Evolutionary conservation across 2,797 vertebrate genomes (phyloP).

Genomic region (Valencia hispanica): DNA sequence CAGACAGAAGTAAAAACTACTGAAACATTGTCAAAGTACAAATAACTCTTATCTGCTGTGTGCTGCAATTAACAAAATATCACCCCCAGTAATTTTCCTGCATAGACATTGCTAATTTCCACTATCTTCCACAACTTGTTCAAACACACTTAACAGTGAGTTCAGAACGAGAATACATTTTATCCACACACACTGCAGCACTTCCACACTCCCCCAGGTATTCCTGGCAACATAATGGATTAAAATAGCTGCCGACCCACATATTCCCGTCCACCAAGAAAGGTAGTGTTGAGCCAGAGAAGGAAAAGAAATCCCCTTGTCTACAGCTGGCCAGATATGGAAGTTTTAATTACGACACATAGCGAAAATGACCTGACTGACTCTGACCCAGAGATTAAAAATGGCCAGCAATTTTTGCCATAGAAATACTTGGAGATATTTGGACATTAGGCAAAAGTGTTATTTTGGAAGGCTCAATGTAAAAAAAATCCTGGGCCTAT

Average conservation of each 20-base stretch:
- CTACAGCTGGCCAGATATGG: constrained; percentile 40
- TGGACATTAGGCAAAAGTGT: background rate
- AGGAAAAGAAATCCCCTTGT: constrained; percentile 49
- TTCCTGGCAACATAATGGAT: constrained; percentile 77
- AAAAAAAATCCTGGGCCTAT: background rate
- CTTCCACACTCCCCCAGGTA: constrained; percentile 77
- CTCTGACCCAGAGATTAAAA: background rate
- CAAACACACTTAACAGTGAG: background rate
- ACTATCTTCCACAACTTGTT: background rate
- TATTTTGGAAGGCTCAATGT: background rate
- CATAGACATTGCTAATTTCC: background rate
- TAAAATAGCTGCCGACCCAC: constrained; percentile 84
- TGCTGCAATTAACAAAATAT: background rate
- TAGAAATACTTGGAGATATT: background rate
- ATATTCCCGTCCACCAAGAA: constrained; percentile 60
- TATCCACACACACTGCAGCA: constrained; percentile 46
- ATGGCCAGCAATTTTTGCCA: background rate
- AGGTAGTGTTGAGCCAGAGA: constrained; percentile 57
- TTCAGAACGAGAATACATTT: constrained; percentile 17
- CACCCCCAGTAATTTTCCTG: background rate
- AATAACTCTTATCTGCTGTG: too few species aligned
- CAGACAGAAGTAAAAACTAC: background rate
- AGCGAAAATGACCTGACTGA: constrained; percentile 3
- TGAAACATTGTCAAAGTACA: background rate
- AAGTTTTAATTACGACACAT: constrained; percentile 22